Percentiles rank a stretch among this genome's conserved stretches.
Evolutionary conservation across 2,888 invertebrate genomes (phyloP).

Genomic region (Phaedon cochleariae): DNA sequence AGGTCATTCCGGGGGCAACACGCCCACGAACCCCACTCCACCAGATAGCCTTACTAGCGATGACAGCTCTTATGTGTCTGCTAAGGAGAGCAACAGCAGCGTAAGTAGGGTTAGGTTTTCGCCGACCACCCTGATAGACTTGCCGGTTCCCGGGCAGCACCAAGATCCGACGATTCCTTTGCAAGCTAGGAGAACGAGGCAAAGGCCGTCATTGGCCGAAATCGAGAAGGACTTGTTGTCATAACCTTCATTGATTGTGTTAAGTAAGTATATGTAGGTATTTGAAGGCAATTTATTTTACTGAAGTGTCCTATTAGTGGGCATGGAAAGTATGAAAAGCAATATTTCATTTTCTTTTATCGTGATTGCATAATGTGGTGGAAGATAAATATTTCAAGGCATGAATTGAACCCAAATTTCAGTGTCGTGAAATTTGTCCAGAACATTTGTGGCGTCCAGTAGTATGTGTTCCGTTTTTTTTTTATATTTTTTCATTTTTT

Average conservation of each 20-base stretch:
- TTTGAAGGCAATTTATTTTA: conserved; percentile 5
- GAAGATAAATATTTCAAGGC: not conserved
- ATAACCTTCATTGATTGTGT: conserved; percentile 56
- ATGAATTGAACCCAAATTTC: too few relatives aligned
- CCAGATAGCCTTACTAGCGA: conserved; percentile 87
- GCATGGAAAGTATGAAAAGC: conserved; percentile 14
- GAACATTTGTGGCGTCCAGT: too few relatives aligned
- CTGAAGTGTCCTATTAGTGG: not conserved
- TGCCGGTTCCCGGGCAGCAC: conserved; percentile 65
- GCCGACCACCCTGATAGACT: conserved; percentile 75
- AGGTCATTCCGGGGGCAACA: conserved; percentile 69
- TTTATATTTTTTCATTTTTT: too few relatives aligned
- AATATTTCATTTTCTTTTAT: conserved; percentile 21
- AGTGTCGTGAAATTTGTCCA: too few relatives aligned
- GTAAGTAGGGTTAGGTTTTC: conserved; percentile 80
- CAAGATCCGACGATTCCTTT: conserved; percentile 67
- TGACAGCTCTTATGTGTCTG: conserved; percentile 88
- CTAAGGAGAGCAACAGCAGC: conserved; percentile 79
- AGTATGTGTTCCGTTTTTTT: too few relatives aligned
- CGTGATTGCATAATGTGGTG: not conserved
- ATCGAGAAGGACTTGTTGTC: conserved; percentile 67
- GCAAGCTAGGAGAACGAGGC: conserved; percentile 62
- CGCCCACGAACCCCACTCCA: conserved; percentile 85
- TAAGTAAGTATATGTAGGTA: not conserved
- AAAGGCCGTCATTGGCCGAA: conserved; percentile 65